phyloP scores from a whole-genome alignment of 2,888 invertebrate species.

The Blastobasis lacticolella region DNA sequence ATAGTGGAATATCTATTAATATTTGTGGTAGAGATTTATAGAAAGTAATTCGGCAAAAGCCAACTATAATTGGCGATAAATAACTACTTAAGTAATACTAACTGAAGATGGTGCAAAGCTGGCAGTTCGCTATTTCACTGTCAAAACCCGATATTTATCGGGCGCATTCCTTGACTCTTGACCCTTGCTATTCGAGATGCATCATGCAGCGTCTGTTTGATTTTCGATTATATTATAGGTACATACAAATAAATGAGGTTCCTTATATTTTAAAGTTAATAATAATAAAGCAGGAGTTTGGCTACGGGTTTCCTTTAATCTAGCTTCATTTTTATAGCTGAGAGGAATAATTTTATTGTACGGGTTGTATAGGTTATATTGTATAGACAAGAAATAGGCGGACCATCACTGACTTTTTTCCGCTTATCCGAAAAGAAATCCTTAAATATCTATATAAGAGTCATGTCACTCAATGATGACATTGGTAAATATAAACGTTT shows the following conservation, averaged over 20 bases:
- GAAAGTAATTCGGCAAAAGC: no score
- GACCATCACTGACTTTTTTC: no score
- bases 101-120: constrained; percentile 5
- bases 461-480: no score
- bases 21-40: no score
- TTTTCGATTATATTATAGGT: background rate
- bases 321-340: constrained; percentile 4
- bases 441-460: no score
- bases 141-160: constrained; percentile 58
- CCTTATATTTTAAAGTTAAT: background rate
- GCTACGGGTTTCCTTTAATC: background rate
- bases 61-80: no score
- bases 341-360: constrained; percentile 5
- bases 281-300: background rate
- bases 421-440: no score
- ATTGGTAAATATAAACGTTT: no score
- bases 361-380: no score
- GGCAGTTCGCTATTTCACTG: constrained; percentile 55
- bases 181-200: constrained; percentile 27
- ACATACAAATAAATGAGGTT: background rate
- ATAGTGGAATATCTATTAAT: no score
- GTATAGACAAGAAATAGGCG: background rate
- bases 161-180: constrained; percentile 53
- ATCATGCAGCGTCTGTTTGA: constrained; percentile 36
- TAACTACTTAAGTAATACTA: no score